phyloP scores from a whole-genome alignment of 2,797 vertebrate species.

The Coracias cyanogaster region DNA sequence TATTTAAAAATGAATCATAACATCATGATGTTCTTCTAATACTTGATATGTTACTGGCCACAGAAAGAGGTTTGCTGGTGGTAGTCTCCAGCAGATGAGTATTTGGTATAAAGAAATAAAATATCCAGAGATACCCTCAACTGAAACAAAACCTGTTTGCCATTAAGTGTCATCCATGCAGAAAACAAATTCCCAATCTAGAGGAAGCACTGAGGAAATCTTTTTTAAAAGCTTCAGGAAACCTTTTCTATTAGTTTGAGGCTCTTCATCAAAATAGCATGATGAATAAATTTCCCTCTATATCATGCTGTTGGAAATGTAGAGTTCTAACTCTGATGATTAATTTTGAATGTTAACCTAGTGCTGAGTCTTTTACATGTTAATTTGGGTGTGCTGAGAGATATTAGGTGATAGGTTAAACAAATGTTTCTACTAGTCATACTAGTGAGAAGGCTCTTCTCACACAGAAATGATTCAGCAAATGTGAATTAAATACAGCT shows the following conservation, averaged over 20 bases:
- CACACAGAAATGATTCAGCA: not conserved
- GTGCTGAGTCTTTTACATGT: not conserved
- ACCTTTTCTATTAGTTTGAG: not conserved
- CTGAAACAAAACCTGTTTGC: not conserved
- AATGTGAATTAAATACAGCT: not conserved
- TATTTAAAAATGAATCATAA: not conserved
- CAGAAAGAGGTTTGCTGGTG: not conserved
- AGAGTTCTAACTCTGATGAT: not conserved
- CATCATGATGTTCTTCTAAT: not conserved
- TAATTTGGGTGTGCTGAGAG: not conserved
- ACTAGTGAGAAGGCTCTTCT: not conserved
- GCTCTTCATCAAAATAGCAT: not conserved
- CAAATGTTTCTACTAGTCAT: not conserved
- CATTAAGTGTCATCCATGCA: not conserved
- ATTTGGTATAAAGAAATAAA: not conserved
- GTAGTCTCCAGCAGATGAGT: not conserved
- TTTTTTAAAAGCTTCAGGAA: not conserved
- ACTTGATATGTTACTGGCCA: not conserved
- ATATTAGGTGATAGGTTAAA: not conserved
- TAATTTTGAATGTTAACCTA: not conserved
- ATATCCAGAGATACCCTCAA: not conserved
- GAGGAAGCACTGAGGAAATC: not conserved
- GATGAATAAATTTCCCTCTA: not conserved
- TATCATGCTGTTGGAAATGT: not conserved
- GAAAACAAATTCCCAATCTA: not conserved